These are phyloP conservation scores for Clavelina lepadiformis DNA, from an alignment of 23 tunicate species.

Conservation along the genomic window DNA sequence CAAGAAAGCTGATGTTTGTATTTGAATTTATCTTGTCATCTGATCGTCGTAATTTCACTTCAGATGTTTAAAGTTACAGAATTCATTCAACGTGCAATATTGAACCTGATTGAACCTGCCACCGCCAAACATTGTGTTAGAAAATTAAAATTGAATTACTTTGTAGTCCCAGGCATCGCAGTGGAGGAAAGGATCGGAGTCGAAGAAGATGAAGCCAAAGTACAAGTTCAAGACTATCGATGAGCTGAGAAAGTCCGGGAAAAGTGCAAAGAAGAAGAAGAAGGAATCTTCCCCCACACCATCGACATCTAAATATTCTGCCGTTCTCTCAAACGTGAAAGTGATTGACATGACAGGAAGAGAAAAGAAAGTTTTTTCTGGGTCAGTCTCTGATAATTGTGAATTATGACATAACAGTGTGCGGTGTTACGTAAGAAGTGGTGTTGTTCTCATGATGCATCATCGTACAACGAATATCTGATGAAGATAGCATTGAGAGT, in stretches of 20 bases:
- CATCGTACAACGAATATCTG: too few relatives aligned
- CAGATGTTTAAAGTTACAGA: too few relatives aligned
- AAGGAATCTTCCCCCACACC: constrained; percentile 5
- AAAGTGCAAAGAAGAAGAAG: constrained; percentile 28
- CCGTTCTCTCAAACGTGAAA: constrained; percentile 63
- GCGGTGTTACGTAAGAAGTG: background rate
- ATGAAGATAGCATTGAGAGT: too few relatives aligned
- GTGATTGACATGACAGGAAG: constrained; percentile 97
- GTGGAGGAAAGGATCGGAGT: constrained; percentile 74
- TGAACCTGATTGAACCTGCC: too few relatives aligned
- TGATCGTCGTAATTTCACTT: too few relatives aligned
- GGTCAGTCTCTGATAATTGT: constrained; percentile 26
- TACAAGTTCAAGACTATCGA: constrained; percentile 88
- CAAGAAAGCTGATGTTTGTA: too few relatives aligned
- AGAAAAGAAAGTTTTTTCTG: constrained; percentile 93
- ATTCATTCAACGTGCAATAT: too few relatives aligned
- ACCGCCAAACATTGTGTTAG: too few relatives aligned
- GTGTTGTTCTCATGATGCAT: too few relatives aligned
- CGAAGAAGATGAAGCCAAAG: constrained; percentile 65
- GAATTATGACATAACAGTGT: background rate
- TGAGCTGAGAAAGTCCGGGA: constrained; percentile 79
- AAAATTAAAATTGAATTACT: too few relatives aligned
- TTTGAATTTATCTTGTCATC: too few relatives aligned
- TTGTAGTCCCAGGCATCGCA: too few relatives aligned
- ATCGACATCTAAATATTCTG: constrained; percentile 9